phyloP scores from a whole-genome alignment of 2,797 vertebrate genomes.

The Onychomys arenicola region DNA sequence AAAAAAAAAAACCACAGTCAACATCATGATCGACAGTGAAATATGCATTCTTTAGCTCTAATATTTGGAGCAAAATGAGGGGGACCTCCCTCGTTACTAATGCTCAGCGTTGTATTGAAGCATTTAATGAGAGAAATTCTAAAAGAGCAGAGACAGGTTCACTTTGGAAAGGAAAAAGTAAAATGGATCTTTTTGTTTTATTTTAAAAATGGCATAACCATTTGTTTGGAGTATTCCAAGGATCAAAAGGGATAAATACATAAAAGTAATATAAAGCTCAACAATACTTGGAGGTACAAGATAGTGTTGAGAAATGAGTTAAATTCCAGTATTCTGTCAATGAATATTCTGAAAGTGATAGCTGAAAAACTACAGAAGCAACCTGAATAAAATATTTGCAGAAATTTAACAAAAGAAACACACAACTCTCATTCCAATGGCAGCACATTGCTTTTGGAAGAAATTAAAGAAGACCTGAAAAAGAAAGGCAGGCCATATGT shows the following conservation, averaged over 20 bases:
- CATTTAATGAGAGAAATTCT: neutral
- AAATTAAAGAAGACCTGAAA: neutral
- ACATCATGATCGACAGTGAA: neutral
- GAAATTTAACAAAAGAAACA: neutral
- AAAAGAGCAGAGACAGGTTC: neutral
- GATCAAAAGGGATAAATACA: neutral
- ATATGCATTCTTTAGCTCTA: neutral
- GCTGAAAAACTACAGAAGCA: neutral
- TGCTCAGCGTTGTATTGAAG: neutral
- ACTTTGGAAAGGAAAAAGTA: neutral
- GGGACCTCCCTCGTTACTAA: neutral
- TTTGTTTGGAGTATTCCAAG: neutral
- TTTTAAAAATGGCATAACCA: neutral
- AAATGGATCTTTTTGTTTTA: neutral
- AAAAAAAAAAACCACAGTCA: neutral
- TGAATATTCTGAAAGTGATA: neutral
- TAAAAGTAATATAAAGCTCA: neutral
- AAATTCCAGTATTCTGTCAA: neutral
- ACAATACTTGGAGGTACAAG: neutral
- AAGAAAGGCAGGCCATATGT: neutral
- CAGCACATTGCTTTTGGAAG: neutral
- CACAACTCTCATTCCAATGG: neutral
- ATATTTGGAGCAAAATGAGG: neutral
- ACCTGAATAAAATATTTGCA: slow-evolving; percentile 35
- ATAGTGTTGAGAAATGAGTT: neutral